These are phyloP conservation scores for Sebastes minor DNA, from an alignment of 2,797 vertebrate genomes.

Conservation along the genomic window DNA sequence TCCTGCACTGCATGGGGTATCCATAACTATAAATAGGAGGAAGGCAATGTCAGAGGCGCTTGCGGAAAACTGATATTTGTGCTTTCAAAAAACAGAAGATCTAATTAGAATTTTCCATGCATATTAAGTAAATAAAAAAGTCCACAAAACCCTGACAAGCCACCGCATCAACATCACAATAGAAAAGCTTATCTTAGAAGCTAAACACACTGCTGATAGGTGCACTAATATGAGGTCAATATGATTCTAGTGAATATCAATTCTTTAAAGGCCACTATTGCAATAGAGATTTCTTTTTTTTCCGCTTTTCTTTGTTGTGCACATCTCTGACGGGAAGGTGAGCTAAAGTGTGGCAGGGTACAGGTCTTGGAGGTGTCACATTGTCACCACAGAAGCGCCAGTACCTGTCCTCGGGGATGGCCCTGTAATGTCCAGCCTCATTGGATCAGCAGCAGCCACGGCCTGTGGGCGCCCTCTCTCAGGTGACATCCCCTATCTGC, in stretches of 20 bases:
- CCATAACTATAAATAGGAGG: conserved; percentile 69
- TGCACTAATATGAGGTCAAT: background rate
- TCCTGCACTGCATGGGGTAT: conserved; percentile 74
- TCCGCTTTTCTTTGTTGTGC: conserved; percentile 16
- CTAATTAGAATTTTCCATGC: background rate
- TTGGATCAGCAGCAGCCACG: conserved; percentile 74
- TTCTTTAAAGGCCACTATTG: conserved; percentile 9
- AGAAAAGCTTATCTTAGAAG: background rate
- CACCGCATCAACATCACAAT: background rate
- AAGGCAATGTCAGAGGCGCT: conserved; percentile 47
- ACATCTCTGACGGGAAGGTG: conserved; percentile 48
- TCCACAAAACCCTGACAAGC: background rate
- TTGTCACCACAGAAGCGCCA: conserved; percentile 58
- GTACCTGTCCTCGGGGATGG: conserved; percentile 68
- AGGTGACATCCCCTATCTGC: conserved; percentile 79
- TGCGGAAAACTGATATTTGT: conserved; percentile 40
- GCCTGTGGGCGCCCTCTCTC: conserved; percentile 71
- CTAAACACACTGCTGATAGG: background rate
- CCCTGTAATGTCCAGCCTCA: conserved; percentile 78
- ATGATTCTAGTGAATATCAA: background rate
- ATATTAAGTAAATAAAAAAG: conserved; percentile 20
- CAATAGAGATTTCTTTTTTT: background rate
- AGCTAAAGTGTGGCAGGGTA: conserved; percentile 46
- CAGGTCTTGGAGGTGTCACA: conserved; percentile 66
- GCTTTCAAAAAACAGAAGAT: background rate